phyloP scores from a whole-genome alignment of 2,888 invertebrate species.

The Hololepta plana region DNA sequence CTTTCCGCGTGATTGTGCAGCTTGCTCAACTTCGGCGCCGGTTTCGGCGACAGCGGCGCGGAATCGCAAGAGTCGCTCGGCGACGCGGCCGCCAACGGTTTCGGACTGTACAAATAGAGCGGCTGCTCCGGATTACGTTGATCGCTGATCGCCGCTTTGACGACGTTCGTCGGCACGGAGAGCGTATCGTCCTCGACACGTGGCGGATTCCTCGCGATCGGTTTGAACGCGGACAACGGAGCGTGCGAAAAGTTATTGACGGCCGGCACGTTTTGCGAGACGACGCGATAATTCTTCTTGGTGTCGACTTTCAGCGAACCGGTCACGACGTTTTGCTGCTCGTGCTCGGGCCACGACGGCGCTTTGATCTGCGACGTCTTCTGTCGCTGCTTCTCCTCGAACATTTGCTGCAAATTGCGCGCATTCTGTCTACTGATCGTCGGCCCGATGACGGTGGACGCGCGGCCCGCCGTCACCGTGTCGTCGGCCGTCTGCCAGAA shows the following conservation, averaged over 20 bases:
- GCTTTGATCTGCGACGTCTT: constrained; percentile 20
- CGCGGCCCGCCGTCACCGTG: constrained; percentile 17
- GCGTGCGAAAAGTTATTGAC: constrained; percentile 58
- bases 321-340: constrained; percentile 24
- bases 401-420: constrained; percentile 22
- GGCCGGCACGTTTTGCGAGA: constrained; percentile 35
- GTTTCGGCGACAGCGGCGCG: no score
- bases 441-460: constrained; percentile 20
- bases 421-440: constrained; percentile 23
- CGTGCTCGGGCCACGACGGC: constrained; percentile 29
- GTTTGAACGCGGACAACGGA: constrained; percentile 58
- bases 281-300: constrained; percentile 29
- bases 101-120: constrained; percentile 24
- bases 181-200: constrained; percentile 2
- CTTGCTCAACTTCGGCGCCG: constrained; percentile 8
- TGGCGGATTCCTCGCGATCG: constrained; percentile 19
- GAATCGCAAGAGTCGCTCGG: no score
- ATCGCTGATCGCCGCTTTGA: constrained; percentile 4
- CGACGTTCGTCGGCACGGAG: background rate
- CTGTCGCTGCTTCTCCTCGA: constrained; percentile 24
- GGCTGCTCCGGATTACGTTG: constrained; percentile 12
- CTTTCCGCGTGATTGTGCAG: constrained; percentile 20
- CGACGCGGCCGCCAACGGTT: constrained; percentile 17
- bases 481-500: constrained; percentile 47
- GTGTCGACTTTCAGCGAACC: constrained; percentile 25